Evolutionary conservation across 37 sponge, comb jelly and placozoan genomes (phyloP), one percentile per base, ranked within the genome.

Genomic region (Aplysina aerophoba): DNA sequence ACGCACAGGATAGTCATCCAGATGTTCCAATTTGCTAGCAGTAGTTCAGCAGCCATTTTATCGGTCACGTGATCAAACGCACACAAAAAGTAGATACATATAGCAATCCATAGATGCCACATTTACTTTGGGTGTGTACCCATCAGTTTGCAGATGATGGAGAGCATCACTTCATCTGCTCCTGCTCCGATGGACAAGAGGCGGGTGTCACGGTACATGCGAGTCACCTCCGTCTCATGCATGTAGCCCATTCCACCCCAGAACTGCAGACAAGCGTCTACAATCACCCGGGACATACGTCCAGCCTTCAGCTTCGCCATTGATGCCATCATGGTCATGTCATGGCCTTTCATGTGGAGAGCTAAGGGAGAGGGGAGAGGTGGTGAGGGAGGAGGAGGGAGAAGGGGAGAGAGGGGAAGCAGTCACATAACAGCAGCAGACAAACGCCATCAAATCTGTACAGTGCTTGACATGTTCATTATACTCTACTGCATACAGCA

Each of bases 171-270:
- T 71, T 98, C 98, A 81, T 95, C 96, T 3, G 98, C 92, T 50
- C 98, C 98, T 17, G 87, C 98, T 59, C 98, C 98, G 34, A 98
- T 98, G 31, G 94, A 92, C 85, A 95, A 83, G 4, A 98, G 89
- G 17, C 96, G 34, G 17, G 79, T 21, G 81, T 98, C 98, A 35
- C 94, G 82, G 75, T 64, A 95, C 78, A 75, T 75, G 22, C 95
- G 91, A 57, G 87, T 87, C 62, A 97, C 93, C 35, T 85, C 78
- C 37, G 91, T 92, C 41, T 97, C 98, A 5, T 36, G 20, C n/a
- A 96, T 95, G 87, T 96, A 98, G 41, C 98, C 98, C 98, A 98
- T 95, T 21, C 96, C 98, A 57, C 98, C 98, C 98, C 96, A 98
- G 82, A 73, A 98, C 90, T 98, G 98, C 35, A 98, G 91, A 82